These are phyloP conservation scores for Clepsis dumicolana DNA, from an alignment of 2,888 invertebrate species.

Conservation along the genomic window DNA sequence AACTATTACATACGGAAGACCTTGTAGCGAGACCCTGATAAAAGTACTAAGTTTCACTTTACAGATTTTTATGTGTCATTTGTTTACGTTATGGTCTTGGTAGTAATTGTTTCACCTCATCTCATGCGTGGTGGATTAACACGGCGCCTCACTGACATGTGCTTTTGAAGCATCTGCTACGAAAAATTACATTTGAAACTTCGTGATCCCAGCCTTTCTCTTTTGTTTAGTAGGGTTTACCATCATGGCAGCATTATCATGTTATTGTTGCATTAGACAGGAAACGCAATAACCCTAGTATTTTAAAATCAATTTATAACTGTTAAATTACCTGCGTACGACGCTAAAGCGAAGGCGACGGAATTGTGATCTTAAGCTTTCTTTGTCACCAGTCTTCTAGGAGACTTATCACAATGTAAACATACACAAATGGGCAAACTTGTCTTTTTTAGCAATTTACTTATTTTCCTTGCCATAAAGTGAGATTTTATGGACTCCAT, in stretches of 20 bases:
- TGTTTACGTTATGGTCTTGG: constrained; percentile 73
- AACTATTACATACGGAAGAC: constrained; percentile 64
- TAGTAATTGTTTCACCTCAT: constrained; percentile 79
- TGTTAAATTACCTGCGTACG: background rate
- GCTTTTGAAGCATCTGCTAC: constrained; percentile 59
- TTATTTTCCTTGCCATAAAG: background rate
- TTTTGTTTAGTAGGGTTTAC: background rate
- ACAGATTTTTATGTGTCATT: constrained; percentile 66
- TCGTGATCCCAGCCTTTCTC: background rate
- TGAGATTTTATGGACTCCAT: background rate
- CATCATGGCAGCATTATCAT: background rate
- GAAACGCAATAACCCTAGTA: no score
- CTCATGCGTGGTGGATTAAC: constrained; percentile 81
- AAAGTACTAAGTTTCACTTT: constrained; percentile 68
- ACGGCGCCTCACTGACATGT: constrained; percentile 71
- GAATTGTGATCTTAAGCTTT: background rate
- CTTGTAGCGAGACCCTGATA: constrained; percentile 63
- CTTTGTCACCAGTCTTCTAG: background rate
- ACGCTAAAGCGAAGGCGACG: background rate
- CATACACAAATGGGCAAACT: no score
- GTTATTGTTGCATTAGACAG: no score
- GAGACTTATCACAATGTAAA: no score
- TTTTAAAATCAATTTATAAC: no score
- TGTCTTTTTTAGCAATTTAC: no score
- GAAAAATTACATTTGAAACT: constrained; percentile 1